Base-by-base conservation (phyloP, 2,113 vertebrate species). In the Corythornis vintsioides region DNA sequence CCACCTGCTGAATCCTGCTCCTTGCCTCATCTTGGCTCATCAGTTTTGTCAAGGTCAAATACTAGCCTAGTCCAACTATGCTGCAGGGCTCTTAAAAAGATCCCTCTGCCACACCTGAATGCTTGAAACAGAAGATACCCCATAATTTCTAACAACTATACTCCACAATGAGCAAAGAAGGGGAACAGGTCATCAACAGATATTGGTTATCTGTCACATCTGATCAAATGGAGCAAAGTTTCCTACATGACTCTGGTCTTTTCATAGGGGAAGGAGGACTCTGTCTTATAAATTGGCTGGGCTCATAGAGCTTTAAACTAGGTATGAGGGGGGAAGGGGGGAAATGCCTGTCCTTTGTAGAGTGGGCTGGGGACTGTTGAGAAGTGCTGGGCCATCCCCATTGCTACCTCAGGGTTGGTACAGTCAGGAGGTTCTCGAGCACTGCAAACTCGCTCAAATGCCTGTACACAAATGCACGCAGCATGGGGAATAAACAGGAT, bases 151-250 rank as follows among this genome's bases (percentile, higher is more conserved):
- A 57, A 38, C 21, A 50, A 26, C 15, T 33, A 25, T 21, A 11
- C 9, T 43, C 26, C 72, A 26, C 1, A 57, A 3, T 57, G 29
- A 53, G 4, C 24, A 61, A 33, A 8, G 22, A 56, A 72, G 17
- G 18, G 21, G 24, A 1, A 31, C 31, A n/a, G 29, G 22, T 33
- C 40, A 61, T 29, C 57, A 52, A 47, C n/a, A n/a, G 25, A 15
- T 33, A 10, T 16, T 4, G 2, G 21, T 2, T 0, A 31, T 50
- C 52, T 48, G 38, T 55, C 5, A 14, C 2, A 0, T 26, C 64
- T 67, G 5, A 8, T 88, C 21, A 28, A 67, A 48, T 2, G 6
- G 33, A 85, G 3, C 19, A n/a, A 35, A 71, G 53, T 73, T 73
- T 70, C 38, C 22, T 61, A 3, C 11, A 24, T 72, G 17, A 13